Evolutionary conservation across 2,113 vertebrate species (phyloP), one percentile per base, ranked within the genome.

Genomic region (Psittacula cyanocephala): DNA sequence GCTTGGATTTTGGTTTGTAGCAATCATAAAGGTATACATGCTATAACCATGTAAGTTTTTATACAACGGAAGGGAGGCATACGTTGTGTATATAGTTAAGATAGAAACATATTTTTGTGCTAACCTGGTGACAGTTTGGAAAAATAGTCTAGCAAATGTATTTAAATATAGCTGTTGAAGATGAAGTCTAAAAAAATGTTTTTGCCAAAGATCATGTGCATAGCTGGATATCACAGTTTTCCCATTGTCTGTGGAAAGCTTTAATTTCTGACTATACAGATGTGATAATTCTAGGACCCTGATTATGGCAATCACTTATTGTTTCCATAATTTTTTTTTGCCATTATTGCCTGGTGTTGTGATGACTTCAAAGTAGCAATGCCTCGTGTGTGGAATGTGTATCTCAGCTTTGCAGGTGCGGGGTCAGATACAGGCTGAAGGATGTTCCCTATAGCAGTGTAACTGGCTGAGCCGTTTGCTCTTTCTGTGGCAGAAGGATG

Each of bases 21-120:
- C 11, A 22, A 11, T 81, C 27, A 6, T 53, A 63, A 86, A 63
- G 3, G 25, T 82, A 7, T 81, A 10, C 37, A 1, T 10, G 3
- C 43, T 49, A 22, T 6, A 71, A 18, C 25, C 13, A 50, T 2
- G 1, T 13, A 7, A 2, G 7, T 35, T 52, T 72, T 60, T 86
- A 15, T 11, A 10, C 0, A 0, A 1, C 24, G 23, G 18, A 9
- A 86, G 11, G 11, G n/a, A 47, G 11, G 4, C 5, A 23, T 25
- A 4, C 4, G 3, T 4, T 46, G 3, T 39, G 65, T 9, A 11
- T 60, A 3, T 18, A 20, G 52, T 64, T 84, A 52, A 68, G 41
- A 25, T 31, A 47, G 75, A 75, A 88, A 19, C 3, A 15, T 3
- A 28, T n/a, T 35, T 85, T 44, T 79, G 11, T 69, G 37, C 20